These are phyloP conservation scores for Cottus gobio DNA, from an alignment of 2,113 vertebrate species.

Conservation along the genomic window DNA sequence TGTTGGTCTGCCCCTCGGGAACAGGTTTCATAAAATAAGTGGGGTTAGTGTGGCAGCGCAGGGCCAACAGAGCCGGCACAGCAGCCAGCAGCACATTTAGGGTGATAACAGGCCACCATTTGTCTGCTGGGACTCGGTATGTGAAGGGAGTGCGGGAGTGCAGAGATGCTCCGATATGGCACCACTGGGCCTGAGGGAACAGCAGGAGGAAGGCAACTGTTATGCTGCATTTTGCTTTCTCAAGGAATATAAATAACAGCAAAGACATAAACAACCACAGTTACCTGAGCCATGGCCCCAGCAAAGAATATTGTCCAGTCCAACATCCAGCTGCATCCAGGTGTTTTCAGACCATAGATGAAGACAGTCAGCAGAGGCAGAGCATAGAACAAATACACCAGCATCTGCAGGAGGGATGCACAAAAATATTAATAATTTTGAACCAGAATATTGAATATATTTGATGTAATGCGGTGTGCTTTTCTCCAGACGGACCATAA, in stretches of 20 bases:
- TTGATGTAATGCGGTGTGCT: neutral
- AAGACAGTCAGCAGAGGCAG: conserved; percentile 86
- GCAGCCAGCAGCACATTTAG: conserved; percentile 83
- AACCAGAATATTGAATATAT: neutral
- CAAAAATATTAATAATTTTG: neutral
- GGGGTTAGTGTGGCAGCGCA: conserved; percentile 83
- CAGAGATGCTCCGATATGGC: conserved; percentile 90
- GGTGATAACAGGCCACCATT: conserved; percentile 82
- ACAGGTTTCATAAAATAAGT: conserved; percentile 84
- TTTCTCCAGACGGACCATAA: conserved; percentile 84
- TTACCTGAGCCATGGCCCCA: conserved; percentile 91
- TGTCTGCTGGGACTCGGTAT: conserved; percentile 89
- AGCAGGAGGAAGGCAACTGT: conserved; percentile 3
- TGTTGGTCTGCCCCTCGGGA: conserved; percentile 37
- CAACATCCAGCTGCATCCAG: conserved; percentile 92
- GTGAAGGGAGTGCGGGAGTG: conserved; percentile 92
- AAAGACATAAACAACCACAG: neutral
- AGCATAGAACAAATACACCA: conserved; percentile 90
- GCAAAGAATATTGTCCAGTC: conserved; percentile 91
- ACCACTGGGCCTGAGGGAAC: conserved; percentile 88
- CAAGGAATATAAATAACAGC: neutral
- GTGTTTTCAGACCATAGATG: conserved; percentile 84
- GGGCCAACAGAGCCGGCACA: conserved; percentile 85
- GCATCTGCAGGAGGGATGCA: conserved; percentile 83
- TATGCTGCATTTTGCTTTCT: conserved; percentile 6